These are phyloP conservation scores for Nycticryphes semicollaris DNA, from an alignment of 2,113 vertebrate genomes.

Conservation along the genomic window DNA sequence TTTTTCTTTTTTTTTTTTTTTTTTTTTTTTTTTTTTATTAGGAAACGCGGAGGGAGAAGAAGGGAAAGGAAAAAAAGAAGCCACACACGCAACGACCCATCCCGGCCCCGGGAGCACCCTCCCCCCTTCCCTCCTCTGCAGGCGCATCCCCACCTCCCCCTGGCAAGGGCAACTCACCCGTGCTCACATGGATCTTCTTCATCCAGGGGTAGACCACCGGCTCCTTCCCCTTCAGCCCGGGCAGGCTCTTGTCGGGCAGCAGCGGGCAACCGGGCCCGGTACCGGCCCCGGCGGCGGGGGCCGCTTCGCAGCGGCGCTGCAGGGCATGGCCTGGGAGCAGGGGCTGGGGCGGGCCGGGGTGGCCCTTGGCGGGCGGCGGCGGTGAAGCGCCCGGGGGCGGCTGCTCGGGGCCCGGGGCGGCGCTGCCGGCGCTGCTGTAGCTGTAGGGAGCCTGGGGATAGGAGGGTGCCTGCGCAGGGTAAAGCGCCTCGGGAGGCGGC, in stretches of 20 bases:
- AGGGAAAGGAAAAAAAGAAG: background rate
- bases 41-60: conserved; percentile 29
- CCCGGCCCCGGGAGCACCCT: conserved; percentile 22
- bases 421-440: conserved; percentile 72
- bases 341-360: conserved; percentile 79
- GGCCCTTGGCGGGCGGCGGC: conserved; percentile 73
- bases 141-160: conserved; percentile 34
- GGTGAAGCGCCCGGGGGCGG: conserved; percentile 45
- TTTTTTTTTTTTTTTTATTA: background rate
- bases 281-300: conserved; percentile 76
- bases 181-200: conserved; percentile 98
- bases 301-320: conserved; percentile 76
- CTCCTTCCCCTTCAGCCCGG: conserved; percentile 88
- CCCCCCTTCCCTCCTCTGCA: conserved; percentile 14
- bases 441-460: conserved; percentile 85
- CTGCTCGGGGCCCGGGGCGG: conserved; percentile 50
- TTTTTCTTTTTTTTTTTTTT: background rate
- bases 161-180: conserved; percentile 81
- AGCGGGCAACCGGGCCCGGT: conserved; percentile 80
- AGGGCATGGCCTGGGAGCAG: conserved; percentile 83
- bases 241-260: conserved; percentile 82
- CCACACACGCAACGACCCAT: background rate
- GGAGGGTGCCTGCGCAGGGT: conserved; percentile 78
- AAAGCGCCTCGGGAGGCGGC: conserved; percentile 79
- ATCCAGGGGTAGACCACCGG: conserved; percentile 99